Conservation (phyloP, 1,140 invertebrate genomes). For the Yoshiicerus persimilis region DNA sequence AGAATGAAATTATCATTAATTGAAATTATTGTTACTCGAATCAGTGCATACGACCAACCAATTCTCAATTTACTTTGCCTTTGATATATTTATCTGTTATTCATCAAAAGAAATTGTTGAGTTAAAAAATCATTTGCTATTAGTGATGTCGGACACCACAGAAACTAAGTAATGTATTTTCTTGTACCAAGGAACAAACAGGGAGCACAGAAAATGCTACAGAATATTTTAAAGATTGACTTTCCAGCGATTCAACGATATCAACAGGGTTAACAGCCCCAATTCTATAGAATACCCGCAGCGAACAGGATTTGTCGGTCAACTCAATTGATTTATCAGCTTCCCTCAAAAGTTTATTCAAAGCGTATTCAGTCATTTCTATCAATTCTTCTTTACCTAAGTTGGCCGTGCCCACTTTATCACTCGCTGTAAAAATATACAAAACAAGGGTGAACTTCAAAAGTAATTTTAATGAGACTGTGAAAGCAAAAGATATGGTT, state of each 20-base stretch:
- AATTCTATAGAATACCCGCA: slow-evolving; percentile 75
- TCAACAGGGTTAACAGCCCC: slow-evolving; percentile 59
- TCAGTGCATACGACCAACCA: no score
- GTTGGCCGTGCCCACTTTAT: not conserved
- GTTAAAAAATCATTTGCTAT: not conserved
- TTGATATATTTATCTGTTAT: no score
- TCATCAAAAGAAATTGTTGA: no score
- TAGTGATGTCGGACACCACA: slow-evolving; percentile 65
- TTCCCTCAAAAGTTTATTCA: slow-evolving; percentile 70
- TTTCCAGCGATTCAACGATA: slow-evolving; percentile 60
- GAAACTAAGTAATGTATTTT: slow-evolving; percentile 75
- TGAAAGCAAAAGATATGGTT: not conserved
- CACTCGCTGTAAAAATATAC: not conserved
- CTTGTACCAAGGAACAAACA: slow-evolving; percentile 72
- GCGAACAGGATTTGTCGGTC: slow-evolving; percentile 56
- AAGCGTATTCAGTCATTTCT: slow-evolving; percentile 70
- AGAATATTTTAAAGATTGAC: slow-evolving; percentile 54
- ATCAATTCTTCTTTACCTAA: slow-evolving; percentile 61
- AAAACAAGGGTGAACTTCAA: not conserved
- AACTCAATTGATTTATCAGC: slow-evolving; percentile 55
- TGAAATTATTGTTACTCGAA: no score
- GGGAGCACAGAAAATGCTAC: slow-evolving; percentile 67
- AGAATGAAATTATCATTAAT: no score
- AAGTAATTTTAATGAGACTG: no score
- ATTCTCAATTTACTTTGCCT: no score